Percentiles rank a stretch among this genome's conserved stretches.
Evolutionary conservation across 2,797 vertebrate species (phyloP).

Genomic region (Paramormyrops hopkinsi): DNA sequence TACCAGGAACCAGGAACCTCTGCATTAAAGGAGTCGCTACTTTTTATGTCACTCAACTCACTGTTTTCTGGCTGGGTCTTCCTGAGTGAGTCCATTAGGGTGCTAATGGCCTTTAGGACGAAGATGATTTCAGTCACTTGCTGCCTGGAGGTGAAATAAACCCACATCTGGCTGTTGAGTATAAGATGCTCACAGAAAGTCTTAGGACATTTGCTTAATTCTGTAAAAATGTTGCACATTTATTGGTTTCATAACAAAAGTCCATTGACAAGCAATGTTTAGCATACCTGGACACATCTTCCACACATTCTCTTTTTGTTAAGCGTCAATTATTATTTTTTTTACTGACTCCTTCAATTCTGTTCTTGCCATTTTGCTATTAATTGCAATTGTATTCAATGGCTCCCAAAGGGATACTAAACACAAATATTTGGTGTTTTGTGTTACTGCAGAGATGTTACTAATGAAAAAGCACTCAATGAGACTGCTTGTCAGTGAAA

Average conservation of each 20-base stretch:
- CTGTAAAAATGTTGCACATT: background rate
- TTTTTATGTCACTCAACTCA: constrained; percentile 55
- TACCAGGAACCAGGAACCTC: background rate
- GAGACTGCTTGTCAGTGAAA: background rate
- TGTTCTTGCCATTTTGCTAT: background rate
- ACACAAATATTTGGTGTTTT: background rate
- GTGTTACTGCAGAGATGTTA: background rate
- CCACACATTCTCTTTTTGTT: background rate
- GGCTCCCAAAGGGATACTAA: background rate
- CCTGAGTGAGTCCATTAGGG: constrained; percentile 98
- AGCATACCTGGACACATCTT: background rate
- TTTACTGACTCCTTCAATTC: background rate
- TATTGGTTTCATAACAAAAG: background rate
- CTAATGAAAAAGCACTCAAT: background rate
- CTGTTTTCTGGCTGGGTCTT: constrained; percentile 98
- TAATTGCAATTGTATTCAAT: background rate
- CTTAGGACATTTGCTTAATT: background rate
- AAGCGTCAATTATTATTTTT: background rate
- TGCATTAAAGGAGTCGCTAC: background rate
- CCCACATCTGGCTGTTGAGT: background rate
- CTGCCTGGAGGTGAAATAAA: constrained; percentile 66
- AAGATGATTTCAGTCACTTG: constrained; percentile 99
- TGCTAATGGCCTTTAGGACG: constrained; percentile 97
- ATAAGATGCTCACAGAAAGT: background rate
- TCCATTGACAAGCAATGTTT: background rate